phyloP scores from a whole-genome alignment of 2,888 invertebrate genomes.

The Laothoe populi region DNA sequence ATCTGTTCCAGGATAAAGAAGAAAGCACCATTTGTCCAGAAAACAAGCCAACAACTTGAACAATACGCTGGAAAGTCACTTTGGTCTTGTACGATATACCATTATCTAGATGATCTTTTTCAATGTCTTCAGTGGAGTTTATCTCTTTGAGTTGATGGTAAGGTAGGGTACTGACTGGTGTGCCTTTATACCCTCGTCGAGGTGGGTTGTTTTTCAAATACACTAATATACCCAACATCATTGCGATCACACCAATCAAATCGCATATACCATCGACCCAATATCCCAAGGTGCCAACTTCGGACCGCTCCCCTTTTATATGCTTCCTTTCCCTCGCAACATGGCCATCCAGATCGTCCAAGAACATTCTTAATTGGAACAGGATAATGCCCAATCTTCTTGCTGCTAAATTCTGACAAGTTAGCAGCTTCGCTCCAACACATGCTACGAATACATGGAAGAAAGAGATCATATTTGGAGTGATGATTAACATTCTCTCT shows the following conservation, averaged over 20 bases:
- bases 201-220: slow-evolving; percentile 90
- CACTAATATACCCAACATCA: slow-evolving; percentile 88
- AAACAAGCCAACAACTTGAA: slow-evolving; percentile 87
- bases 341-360: slow-evolving; percentile 94
- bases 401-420: slow-evolving; percentile 88
- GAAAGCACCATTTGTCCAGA: slow-evolving; percentile 89
- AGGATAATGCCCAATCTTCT: slow-evolving; percentile 90
- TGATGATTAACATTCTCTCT: slow-evolving; percentile 84
- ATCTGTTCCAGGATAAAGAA: slow-evolving; percentile 93
- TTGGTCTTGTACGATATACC: slow-evolving; percentile 88
- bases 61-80: slow-evolving; percentile 87
- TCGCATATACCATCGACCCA: slow-evolving; percentile 94
- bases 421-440: slow-evolving; percentile 89
- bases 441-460: slow-evolving; percentile 91
- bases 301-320: slow-evolving; percentile 90
- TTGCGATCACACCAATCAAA: slow-evolving; percentile 89
- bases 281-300: slow-evolving; percentile 92
- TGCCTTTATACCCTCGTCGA: slow-evolving; percentile 87
- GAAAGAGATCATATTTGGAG: slow-evolving; percentile 93
- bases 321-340: slow-evolving; percentile 91
- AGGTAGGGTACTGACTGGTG: slow-evolving; percentile 86
- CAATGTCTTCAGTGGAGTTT: slow-evolving; percentile 73
- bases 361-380: slow-evolving; percentile 92
- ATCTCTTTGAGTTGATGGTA: slow-evolving; percentile 78
- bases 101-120: slow-evolving; percentile 75